Conservation (phyloP, 2,888 invertebrate genomes). For the Eupithecia subumbrata region DNA sequence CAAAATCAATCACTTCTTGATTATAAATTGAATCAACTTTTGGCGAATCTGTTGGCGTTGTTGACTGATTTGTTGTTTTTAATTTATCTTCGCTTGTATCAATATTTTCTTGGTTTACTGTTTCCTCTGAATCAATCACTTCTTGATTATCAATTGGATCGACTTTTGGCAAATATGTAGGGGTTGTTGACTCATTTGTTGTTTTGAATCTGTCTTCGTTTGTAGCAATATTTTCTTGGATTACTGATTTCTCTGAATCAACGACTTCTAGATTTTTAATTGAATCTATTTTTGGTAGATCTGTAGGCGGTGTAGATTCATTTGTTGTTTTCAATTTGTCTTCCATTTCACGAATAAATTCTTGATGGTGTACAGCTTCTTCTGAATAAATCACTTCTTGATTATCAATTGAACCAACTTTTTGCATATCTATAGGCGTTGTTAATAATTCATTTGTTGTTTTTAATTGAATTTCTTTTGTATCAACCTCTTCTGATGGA, state of each 20-base stretch:
- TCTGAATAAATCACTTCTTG: slow-evolving; percentile 2
- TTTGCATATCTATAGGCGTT: slow-evolving; percentile 51
- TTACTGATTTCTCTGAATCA: background rate
- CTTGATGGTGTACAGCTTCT: background rate
- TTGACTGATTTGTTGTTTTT: background rate
- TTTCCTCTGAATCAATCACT: slow-evolving; percentile 25
- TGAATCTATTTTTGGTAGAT: background rate
- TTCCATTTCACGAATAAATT: background rate
- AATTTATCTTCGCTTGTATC: slow-evolving; percentile 12
- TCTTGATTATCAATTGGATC: slow-evolving; percentile 22
- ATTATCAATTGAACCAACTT: background rate
- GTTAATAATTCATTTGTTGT: slow-evolving; percentile 44
- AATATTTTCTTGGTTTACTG: slow-evolving; percentile 37
- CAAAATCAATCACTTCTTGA: background rate
- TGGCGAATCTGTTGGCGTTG: background rate
- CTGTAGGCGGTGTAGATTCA: background rate
- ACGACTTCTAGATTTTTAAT: background rate
- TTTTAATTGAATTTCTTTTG: slow-evolving; percentile 14
- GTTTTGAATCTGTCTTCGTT: background rate
- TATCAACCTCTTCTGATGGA: slow-evolving; percentile 24
- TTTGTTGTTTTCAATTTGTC: background rate
- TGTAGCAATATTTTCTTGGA: background rate
- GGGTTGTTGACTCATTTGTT: background rate
- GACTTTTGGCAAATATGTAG: background rate
- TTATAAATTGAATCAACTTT: background rate